Base-by-base conservation (phyloP, 2,888 invertebrate species). In the Phortica magna region DNA sequence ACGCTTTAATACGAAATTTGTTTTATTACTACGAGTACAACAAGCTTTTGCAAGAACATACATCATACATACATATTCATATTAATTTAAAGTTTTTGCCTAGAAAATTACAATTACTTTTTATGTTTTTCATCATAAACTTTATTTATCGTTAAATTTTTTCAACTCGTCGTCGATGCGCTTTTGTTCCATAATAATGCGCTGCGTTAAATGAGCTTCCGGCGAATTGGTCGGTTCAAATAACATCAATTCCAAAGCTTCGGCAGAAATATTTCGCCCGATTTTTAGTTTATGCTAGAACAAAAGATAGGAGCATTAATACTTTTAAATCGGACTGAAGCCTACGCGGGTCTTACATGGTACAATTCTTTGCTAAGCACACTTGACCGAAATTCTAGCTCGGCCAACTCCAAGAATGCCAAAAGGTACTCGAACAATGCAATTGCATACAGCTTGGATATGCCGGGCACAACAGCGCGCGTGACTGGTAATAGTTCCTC, bases 401-500 rank as follows among this genome's bases (percentile, higher is more conserved):
- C 94, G 0, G 95, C 93, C 48, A 96, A 89, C 83, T 95, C 93
- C 31, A 95, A 93, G 81, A 94, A 92, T 0, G 96, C 94, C 31
- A 94, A 93, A 85, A 96, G 95, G 79, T 96, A 93, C 91, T 97
- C 96, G 82, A 96, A 96, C 73, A 96, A 89, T 7, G 95, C 94
- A 73, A 96, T 94, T 10, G 95, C 96, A 94, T 90, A 91, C 0
- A 91, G 77, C 79, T 91, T 89, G 3, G 92, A 92, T 59, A 91
- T 83, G 10, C 91, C 91, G 0, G 96, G 96, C 79, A 95, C 95
- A 0, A 96, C 91, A 12, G 93, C 93, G 73, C 94, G 94, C 7
- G 96, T 91, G 0, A 96, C 93, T 0, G 93, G 92, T 73, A 96
- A 87, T 73, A 96, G 88, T 82, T 95, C 94, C 31, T 92, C 92